Conservation (phyloP, 2,888 invertebrate genomes). For the Cistogaster globosa region DNA sequence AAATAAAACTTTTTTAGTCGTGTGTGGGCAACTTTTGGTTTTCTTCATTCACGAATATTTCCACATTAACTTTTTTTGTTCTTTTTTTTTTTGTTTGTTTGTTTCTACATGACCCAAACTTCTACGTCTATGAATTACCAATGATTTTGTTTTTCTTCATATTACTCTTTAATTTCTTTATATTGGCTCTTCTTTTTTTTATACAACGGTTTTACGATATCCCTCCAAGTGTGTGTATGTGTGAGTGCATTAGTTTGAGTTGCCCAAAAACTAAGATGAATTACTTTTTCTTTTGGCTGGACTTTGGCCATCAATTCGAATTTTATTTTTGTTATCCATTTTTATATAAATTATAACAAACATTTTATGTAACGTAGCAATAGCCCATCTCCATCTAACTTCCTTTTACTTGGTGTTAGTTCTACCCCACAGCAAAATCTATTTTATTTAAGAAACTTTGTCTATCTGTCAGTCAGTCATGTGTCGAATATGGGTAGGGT, state of each 20-base stretch:
- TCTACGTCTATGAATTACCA: constrained; percentile 15
- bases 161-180: constrained; percentile 36
- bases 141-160: constrained; percentile 42
- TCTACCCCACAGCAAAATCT: constrained; percentile 43
- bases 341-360: constrained; percentile 50
- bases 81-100: not conserved
- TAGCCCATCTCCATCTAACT: not conserved
- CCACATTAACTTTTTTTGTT: too few species aligned
- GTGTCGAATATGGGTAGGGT: constrained; percentile 3
- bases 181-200: constrained; percentile 15
- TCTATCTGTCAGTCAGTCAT: constrained; percentile 30
- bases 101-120: not conserved
- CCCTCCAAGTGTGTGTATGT: constrained; percentile 33
- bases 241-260: constrained; percentile 40
- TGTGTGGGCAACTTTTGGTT: constrained; percentile 70
- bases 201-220: not conserved
- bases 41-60: constrained; percentile 39
- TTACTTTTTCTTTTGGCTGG: constrained; percentile 71
- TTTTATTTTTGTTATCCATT: constrained; percentile 21
- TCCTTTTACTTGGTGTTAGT: not conserved
- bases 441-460: constrained; percentile 50
- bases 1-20: constrained; percentile 55
- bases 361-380: constrained; percentile 46
- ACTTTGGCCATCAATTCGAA: constrained; percentile 69
- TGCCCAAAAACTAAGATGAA: constrained; percentile 71